Evolutionary conservation across 2,113 vertebrate genomes (phyloP), one percentile per base, ranked within the genome.

Genomic region (Lucifuga dentata): DNA sequence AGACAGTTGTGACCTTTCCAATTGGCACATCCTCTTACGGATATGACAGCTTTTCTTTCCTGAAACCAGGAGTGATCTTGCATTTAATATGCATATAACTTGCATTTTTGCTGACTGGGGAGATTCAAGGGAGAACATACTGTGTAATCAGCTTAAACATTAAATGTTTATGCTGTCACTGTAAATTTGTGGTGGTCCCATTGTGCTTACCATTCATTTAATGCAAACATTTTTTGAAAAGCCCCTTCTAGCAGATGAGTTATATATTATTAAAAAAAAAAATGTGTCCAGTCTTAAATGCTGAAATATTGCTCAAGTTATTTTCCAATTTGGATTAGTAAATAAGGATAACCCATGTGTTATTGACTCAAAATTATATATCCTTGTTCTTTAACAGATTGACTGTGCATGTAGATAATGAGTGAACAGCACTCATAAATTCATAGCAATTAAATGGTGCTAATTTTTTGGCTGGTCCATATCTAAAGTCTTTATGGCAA

Each of bases 1-100:
- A 85, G 88, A 90, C 86, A 86, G 81, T 87, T 83, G 73, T 90
- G 88, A 91, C 90, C 90, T 91, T 91, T 90, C 80, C 80, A 78
- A 89, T 83, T 90, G 87, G 87, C 84, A 86, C 81, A 73, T 87
- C 78, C 71, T 79, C 68, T 76, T 80, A 78, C 58, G 12, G 66
- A 87, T 84, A 83, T 88, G 87, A 86, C 79, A 74, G 88, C 84
- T 88, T 87, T 91, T 90, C 79, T 80, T 84, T 86, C 57, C 66
- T 2, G 26, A 81, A 86, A 82, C 70, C 65, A 77, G 73, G 63
- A 86, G 51, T 83, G 83, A 88, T 85, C 56, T 72, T 51, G 64
- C 67, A 73, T 85, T 88, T 79, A 81, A 66, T 83, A 84, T 85
- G 88, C 84, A 86, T 64, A 86, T 76, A 76, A 84, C 84, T 85